These are phyloP conservation scores for Oikopleura albicans DNA, from an alignment of 23 tunicate genomes.

Conservation along the genomic window DNA sequence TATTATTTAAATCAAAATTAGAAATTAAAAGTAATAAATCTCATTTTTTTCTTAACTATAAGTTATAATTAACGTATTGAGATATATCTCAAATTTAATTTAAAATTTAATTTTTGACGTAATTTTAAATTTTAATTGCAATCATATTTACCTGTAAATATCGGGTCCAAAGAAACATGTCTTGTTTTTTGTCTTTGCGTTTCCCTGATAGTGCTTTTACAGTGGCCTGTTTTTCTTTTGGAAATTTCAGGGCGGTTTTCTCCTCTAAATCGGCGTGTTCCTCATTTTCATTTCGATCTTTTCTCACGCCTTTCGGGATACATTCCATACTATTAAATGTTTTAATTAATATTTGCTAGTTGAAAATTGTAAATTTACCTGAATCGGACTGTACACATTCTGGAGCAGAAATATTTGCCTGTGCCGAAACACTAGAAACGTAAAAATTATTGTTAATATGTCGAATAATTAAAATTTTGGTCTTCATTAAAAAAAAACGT, in stretches of 20 bases:
- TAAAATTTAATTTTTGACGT: too few species aligned
- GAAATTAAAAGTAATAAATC: too few species aligned
- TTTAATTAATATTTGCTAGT: not conserved
- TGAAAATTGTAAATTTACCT: not conserved
- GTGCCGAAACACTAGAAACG: slow-evolving; percentile 5
- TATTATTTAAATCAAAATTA: too few species aligned
- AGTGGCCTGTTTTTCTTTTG: not conserved
- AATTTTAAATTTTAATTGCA: too few species aligned
- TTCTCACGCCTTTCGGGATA: not conserved
- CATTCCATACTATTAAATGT: not conserved
- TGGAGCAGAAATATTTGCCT: slow-evolving; percentile 10
- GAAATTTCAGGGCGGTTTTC: not conserved
- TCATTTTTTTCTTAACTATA: too few species aligned
- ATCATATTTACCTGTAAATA: not conserved
- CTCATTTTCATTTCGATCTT: not conserved
- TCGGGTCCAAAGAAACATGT: not conserved
- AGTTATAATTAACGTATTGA: too few species aligned
- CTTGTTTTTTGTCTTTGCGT: not conserved
- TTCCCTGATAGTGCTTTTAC: not conserved
- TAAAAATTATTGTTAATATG: too few species aligned
- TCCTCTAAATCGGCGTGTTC: not conserved
- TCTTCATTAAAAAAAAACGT: too few species aligned
- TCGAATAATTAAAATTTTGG: too few species aligned
- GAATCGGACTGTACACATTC: not conserved
- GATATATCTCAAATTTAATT: too few species aligned